Percentiles rank a stretch among this genome's conserved stretches.
These are phyloP conservation scores for Anableps anableps DNA, from an alignment of 2,797 vertebrate species.

Conservation along the genomic window DNA sequence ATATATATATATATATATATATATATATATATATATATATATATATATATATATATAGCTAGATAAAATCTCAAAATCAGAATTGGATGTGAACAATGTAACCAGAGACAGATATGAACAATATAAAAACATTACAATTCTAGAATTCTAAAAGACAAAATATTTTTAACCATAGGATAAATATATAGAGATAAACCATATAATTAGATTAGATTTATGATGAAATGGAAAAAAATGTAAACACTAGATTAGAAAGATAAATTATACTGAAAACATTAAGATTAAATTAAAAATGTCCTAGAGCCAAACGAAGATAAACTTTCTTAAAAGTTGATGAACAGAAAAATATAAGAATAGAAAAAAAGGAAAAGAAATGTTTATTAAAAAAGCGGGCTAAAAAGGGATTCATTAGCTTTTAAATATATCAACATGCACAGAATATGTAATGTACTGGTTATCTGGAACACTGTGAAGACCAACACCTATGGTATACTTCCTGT, in stretches of 20 bases:
- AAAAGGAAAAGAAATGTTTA: neutral
- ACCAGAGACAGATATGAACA: neutral
- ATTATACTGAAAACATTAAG: neutral
- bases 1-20: no score
- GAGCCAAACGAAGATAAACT: neutral
- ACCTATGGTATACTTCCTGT: neutral
- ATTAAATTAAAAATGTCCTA: neutral
- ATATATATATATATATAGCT: neutral
- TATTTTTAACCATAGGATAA: neutral
- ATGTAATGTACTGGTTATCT: constrained; percentile 16
- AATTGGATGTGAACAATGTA: neutral
- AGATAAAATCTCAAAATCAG: neutral
- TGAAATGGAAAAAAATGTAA: neutral
- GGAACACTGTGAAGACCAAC: neutral
- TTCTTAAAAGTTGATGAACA: neutral
- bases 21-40: no score
- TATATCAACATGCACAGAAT: neutral
- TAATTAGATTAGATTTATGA: neutral
- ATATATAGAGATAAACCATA: neutral
- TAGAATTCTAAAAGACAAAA: neutral
- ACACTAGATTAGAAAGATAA: neutral
- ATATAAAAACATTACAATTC: neutral
- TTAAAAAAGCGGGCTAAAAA: neutral
- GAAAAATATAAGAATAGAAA: neutral
- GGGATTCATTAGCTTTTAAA: neutral